Evolutionary conservation across 2,888 invertebrate genomes (phyloP), one percentile per base, ranked within the genome.

Genomic region (Stenolophus ochropezus): DNA sequence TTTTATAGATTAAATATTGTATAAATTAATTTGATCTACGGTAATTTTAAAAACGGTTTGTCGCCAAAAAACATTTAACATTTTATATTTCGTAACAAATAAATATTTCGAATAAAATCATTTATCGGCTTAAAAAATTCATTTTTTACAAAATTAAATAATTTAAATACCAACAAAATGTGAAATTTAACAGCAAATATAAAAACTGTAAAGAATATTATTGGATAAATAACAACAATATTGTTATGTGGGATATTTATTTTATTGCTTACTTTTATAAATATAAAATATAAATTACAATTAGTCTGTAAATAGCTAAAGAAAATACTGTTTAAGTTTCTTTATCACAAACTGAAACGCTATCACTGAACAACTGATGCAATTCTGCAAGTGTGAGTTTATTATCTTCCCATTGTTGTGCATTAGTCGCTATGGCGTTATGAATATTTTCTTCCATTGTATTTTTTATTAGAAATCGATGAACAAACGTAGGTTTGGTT

Each of bases 401-500:
- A 82, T 89, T 89, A 82, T 87, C 87, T 74, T 89, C 87, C 91
- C 91, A 91, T 83, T 87, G 87, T 23, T 87, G 87, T 1, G 87
- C 86, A 53, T 89, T 88, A 11, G 89, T 87, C 23, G 90, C 88
- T 2, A 90, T 89, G 3, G 91, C 90, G 77, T 90, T 88, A 83
- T 90, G 89, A 83, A 95, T 93, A 80, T 92, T 91, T 86, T 95
- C 94, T 87, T 96, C 96, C 18, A 96, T 93, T 0, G 95, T 94
- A 82, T 91, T 90, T 82, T 89, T 89, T 6, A 94, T 92, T 69
- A 95, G 88, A 87, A 96, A 94, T 78, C 94, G 91, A 88, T 95
- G 94, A 0, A 96, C 93, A 49, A 91, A 90, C 0, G 95, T 95
- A 49, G 91, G 89, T 86, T 91, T 93, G 0, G 91, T 93, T 89